Conservation (phyloP, 92 coral and sea anemone genomes). For the Phymanthus crucifer region DNA sequence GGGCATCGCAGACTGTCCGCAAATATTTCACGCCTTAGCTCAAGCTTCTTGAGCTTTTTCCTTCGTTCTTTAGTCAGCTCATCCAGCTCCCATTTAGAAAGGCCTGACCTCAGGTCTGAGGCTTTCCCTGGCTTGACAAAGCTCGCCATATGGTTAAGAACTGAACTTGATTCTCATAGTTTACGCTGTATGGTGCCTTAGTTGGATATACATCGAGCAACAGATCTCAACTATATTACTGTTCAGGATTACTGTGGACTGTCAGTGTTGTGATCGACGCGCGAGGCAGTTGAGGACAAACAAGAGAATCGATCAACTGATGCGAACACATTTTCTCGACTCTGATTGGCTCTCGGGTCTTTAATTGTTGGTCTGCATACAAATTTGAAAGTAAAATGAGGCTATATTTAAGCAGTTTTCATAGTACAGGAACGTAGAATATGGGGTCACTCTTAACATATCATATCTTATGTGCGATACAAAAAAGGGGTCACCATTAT, state of each 20-base stretch:
- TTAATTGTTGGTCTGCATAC: background rate
- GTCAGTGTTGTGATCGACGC: constrained; percentile 32
- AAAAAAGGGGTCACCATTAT: background rate
- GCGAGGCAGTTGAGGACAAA: constrained; percentile 20
- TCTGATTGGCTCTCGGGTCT: constrained; percentile 18
- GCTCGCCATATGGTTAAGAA: constrained; percentile 33
- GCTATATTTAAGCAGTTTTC: background rate
- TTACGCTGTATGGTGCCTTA: background rate
- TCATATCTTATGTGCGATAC: background rate
- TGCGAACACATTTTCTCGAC: constrained; percentile 10
- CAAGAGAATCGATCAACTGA: constrained; percentile 26
- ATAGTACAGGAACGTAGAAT: background rate
- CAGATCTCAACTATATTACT: constrained; percentile 13
- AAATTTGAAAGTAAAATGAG: constrained; percentile 39
- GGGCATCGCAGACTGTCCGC: constrained; percentile 89
- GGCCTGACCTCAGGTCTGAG: constrained; percentile 44
- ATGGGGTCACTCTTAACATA: background rate
- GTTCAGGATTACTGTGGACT: background rate
- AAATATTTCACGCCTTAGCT: constrained; percentile 72
- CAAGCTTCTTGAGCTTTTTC: constrained; percentile 58
- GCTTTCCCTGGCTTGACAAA: constrained; percentile 35
- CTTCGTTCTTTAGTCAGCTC: constrained; percentile 66
- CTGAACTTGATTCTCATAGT: background rate
- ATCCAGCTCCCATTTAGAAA: constrained; percentile 81
- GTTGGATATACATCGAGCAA: background rate